phyloP scores from a whole-genome alignment of 1,140 invertebrate genomes.

The Drosophila paulistorum region DNA sequence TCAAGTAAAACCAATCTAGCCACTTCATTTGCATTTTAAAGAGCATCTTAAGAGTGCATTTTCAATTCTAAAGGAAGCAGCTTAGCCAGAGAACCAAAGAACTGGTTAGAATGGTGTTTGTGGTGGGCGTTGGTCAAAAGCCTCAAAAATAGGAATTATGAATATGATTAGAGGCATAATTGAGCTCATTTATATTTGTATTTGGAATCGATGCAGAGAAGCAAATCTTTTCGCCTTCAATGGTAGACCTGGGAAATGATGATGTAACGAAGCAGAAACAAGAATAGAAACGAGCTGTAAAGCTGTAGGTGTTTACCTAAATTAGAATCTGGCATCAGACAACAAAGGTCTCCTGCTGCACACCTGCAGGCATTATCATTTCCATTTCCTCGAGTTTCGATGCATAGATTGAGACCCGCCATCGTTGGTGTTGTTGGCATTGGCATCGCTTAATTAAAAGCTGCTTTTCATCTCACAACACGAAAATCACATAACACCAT shows the following conservation, averaged over 20 bases:
- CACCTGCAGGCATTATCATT: slow-evolving; percentile 62
- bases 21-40: slow-evolving; percentile 77
- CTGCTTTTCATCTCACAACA: slow-evolving; percentile 62
- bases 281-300: slow-evolving; percentile 67
- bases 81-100: slow-evolving; percentile 34
- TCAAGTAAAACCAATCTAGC: slow-evolving; percentile 66
- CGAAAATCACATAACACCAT: not conserved
- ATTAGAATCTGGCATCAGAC: slow-evolving; percentile 37
- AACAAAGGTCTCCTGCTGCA: slow-evolving; percentile 45
- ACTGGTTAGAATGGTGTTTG: slow-evolving; percentile 18
- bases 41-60: slow-evolving; percentile 46
- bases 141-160: slow-evolving; percentile 57
- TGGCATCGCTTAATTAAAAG: slow-evolving; percentile 71
- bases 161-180: slow-evolving; percentile 74
- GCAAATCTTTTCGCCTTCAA: not conserved
- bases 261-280: slow-evolving; percentile 38
- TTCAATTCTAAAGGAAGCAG: slow-evolving; percentile 44
- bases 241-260: slow-evolving; percentile 11
- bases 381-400: slow-evolving; percentile 24
- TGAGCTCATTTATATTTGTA: slow-evolving; percentile 65
- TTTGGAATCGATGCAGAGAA: slow-evolving; percentile 12
- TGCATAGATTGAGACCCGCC: not conserved
- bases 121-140: slow-evolving; percentile 49
- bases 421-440: not conserved
- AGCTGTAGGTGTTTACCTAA: slow-evolving; percentile 70